phyloP scores from a whole-genome alignment of 2,888 invertebrate genomes.

The Acrobasis suavella region DNA sequence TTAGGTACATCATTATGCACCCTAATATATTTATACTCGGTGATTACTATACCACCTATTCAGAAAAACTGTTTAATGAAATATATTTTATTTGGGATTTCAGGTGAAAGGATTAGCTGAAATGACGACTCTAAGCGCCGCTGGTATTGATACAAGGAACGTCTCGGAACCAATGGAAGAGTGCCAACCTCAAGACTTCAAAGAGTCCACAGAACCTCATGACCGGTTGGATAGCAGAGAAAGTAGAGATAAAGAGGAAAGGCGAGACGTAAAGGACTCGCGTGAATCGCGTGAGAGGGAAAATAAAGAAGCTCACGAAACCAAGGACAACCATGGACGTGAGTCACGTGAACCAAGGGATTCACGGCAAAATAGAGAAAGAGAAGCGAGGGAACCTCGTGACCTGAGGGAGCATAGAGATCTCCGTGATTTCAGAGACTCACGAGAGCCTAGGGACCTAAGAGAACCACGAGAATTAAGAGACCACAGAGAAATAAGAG shows the following conservation, averaged over 20 bases:
- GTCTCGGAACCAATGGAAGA: slow-evolving; percentile 79
- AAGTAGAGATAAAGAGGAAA: slow-evolving; percentile 65
- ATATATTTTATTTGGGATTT: slow-evolving; percentile 31
- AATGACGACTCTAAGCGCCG: slow-evolving; percentile 92
- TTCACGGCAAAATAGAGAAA: slow-evolving; percentile 47
- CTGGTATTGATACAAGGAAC: slow-evolving; percentile 78
- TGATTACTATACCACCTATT: no score
- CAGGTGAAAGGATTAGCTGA: slow-evolving; percentile 94
- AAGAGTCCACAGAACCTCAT: slow-evolving; percentile 60
- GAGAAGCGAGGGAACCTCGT: slow-evolving; percentile 64
- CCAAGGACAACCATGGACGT: slow-evolving; percentile 57
- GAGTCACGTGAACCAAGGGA: slow-evolving; percentile 66
- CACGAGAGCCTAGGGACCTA: slow-evolving; percentile 61
- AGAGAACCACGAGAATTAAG: slow-evolving; percentile 53
- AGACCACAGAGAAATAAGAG: slow-evolving; percentile 53
- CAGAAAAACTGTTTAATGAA: no score
- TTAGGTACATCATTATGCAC: no score
- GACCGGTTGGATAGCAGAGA: slow-evolving; percentile 65
- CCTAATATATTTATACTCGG: no score
- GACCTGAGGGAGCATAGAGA: slow-evolving; percentile 51
- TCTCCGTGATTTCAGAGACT: slow-evolving; percentile 50
- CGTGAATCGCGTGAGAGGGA: slow-evolving; percentile 65
- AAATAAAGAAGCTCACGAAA: slow-evolving; percentile 59
- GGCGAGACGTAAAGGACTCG: slow-evolving; percentile 60
- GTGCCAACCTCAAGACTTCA: slow-evolving; percentile 63